Percentiles rank a stretch among this genome's conserved stretches.
These are phyloP conservation scores for Opisthocomus hoazin DNA, from an alignment of 2,113 vertebrate genomes.

Conservation along the genomic window DNA sequence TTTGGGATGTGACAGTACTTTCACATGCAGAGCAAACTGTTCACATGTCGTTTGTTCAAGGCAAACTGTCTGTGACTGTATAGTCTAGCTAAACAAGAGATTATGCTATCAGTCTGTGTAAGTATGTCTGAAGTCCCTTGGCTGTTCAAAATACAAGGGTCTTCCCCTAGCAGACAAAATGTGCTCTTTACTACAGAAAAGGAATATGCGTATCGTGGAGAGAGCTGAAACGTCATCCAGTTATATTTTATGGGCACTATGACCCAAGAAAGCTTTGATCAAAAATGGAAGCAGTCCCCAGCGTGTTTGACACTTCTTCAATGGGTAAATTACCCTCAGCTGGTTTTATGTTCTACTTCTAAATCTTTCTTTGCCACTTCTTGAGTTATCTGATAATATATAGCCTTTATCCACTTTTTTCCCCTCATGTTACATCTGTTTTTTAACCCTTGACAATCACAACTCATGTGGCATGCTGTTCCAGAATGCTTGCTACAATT, in stretches of 20 bases:
- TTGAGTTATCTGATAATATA: neutral
- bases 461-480: neutral
- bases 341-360: neutral
- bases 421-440: neutral
- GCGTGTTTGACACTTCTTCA: neutral
- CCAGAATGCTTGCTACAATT: neutral
- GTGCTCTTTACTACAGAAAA: neutral
- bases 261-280: neutral
- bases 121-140: neutral
- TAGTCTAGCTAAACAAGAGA: neutral
- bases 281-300: neutral
- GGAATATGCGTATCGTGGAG: accelerated
- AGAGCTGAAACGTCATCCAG: neutral
- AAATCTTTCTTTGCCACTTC: neutral
- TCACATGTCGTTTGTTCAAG: neutral
- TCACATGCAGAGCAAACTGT: neutral
- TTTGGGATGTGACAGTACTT: neutral
- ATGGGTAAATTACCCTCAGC: neutral
- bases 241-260: neutral
- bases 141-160: neutral
- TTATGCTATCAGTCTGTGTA: neutral
- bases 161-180: neutral
- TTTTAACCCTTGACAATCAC: neutral
- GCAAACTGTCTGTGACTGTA: neutral
- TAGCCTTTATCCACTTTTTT: neutral